Evolutionary conservation across 2,888 invertebrate species (phyloP).

Genomic region (Entomobrya proxima): DNA sequence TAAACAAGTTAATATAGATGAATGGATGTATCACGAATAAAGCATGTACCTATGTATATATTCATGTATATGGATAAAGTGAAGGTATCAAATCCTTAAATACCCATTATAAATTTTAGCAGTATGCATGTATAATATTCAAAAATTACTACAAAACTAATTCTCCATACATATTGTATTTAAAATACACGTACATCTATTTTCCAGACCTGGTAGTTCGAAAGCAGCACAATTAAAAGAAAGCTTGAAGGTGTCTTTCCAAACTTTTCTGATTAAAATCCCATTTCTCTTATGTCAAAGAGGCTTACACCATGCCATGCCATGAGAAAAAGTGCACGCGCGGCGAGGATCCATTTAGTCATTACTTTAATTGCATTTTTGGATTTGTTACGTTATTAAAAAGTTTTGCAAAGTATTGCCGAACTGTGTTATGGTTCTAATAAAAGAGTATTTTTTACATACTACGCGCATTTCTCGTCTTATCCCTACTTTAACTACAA

Average conservation of each 20-base stretch:
- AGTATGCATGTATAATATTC: no score
- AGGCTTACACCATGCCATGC: conserved; percentile 57
- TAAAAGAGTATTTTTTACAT: no score
- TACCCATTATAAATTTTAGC: no score
- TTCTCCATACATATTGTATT: no score
- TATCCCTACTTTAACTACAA: no score
- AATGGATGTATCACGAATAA: no score
- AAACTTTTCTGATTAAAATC: conserved; percentile 68
- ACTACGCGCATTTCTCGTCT: no score
- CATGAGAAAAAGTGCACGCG: conserved; percentile 40
- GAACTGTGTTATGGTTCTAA: conserved; percentile 1
- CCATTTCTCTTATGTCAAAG: conserved; percentile 66
- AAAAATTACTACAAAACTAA: no score
- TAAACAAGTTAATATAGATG: no score
- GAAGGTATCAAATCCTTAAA: no score
- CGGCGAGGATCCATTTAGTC: conserved; percentile 62
- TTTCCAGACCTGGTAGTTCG: conserved; percentile 31
- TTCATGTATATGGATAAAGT: no score
- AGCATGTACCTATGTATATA: no score
- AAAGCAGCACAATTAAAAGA: conserved; percentile 63
- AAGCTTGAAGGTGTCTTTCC: conserved; percentile 68
- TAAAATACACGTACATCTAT: neutral
- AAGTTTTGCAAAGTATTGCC: conserved; percentile 62
- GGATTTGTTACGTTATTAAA: conserved; percentile 67
- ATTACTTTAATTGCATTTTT: conserved; percentile 68